Percentiles rank a stretch among this genome's conserved stretches.
phyloP scores from a whole-genome alignment of 2,113 vertebrate species.

The Nipponia nippon region DNA sequence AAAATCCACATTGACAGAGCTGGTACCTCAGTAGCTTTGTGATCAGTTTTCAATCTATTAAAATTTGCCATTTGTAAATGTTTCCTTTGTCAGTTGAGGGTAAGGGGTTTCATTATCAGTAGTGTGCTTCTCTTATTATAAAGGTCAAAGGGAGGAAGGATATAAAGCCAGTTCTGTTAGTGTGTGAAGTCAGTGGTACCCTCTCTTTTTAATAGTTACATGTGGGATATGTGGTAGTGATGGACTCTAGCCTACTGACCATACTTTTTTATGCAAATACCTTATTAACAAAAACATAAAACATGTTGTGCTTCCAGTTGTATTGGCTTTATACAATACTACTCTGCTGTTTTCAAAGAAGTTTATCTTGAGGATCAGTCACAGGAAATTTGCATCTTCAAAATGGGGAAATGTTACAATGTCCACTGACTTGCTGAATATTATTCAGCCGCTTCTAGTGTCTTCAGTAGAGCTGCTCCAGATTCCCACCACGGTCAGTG shows the following conservation, averaged over 20 bases:
- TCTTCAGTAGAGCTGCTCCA: neutral
- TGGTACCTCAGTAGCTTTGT: neutral
- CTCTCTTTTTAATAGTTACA: neutral
- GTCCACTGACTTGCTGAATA: neutral
- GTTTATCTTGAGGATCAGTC: neutral
- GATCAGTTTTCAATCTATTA: slow-evolving; percentile 43
- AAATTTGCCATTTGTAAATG: slow-evolving; percentile 38
- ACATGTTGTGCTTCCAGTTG: neutral
- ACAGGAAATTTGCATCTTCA: neutral
- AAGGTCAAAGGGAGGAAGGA: slow-evolving; percentile 28
- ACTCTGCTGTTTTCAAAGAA: neutral
- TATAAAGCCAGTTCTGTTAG: neutral
- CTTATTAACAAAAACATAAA: neutral
- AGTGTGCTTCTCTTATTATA: neutral
- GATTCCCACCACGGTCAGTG: neutral
- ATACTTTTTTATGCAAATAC: rapidly evolving
- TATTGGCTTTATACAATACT: neutral
- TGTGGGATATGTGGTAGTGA: too few relatives aligned
- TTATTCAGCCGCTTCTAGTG: neutral
- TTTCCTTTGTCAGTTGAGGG: slow-evolving; percentile 18
- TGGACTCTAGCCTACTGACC: neutral
- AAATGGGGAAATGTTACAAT: neutral
- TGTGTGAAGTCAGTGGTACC: neutral
- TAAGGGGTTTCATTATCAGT: slow-evolving; percentile 22
- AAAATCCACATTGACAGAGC: neutral